Evolutionary conservation across 1,140 invertebrate genomes (phyloP), one percentile per base, ranked within the genome.

Genomic region (Mesaphorura yosii): DNA sequence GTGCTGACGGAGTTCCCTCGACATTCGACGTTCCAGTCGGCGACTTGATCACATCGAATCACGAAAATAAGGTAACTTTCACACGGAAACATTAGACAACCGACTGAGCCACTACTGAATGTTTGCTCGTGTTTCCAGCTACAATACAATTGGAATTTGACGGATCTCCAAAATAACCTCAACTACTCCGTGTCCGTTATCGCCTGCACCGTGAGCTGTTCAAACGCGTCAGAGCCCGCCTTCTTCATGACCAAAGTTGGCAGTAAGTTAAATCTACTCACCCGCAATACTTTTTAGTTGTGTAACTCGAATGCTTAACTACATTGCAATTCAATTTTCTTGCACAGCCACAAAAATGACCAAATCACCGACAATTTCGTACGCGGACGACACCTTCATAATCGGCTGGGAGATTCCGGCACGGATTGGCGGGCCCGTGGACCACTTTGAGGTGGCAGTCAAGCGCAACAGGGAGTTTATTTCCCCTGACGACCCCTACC

Each of bases 161-260:
- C 25, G 5, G 19, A 60, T 15, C 60, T 76, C 10, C 50, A 66
- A 26, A 71, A 72, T 63, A 65, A 78, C 58, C 76, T 72, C 3
- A 76, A 78, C 48, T 88, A 88, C 64, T 75, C 73, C 1, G 71
- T 87, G 6, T 69, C 69, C 20, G 74, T 87, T 1, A 64, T 71
- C 26, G 83, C 86, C 5, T 88, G 85, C 65, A 83, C 81, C 15
- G 77, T 80, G 37, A 82, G 80, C 60, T 55, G 52, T 41, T 83
- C 81, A 12, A 59, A 67, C 0, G 53, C 65, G 38, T 75, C 76
- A 15, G 53, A 65, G 45, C 59, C 66, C 1, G 66, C 78, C 44
- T 63, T 64, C 50, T 64, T 75, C 1, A 62, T 68, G 29, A 83
- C 81, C 14, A 68, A 72, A 42, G 78, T 82, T 53, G 81, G 81